phyloP scores from a whole-genome alignment of 2,888 invertebrate genomes.

The Vesta saturnalis region DNA sequence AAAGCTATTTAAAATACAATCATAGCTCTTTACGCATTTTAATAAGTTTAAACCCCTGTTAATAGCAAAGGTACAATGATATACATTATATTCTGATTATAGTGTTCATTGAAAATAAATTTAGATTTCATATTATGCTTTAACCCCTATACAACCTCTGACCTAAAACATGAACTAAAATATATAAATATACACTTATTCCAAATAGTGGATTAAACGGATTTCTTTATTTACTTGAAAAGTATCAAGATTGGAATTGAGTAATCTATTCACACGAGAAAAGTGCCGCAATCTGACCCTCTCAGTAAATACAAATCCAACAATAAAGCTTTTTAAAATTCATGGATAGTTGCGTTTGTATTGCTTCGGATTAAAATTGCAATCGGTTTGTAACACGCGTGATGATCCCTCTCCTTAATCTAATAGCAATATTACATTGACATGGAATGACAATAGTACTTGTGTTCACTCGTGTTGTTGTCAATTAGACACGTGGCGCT shows the following conservation, averaged over 20 bases:
- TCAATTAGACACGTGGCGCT: conserved; percentile 51
- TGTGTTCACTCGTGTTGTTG: conserved; percentile 52
- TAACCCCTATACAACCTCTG: no score
- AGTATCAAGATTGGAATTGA: conserved; percentile 2
- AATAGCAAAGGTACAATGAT: no score
- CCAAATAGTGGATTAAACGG: background rate
- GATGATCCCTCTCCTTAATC: conserved; percentile 52
- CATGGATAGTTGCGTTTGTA: conserved; percentile 41
- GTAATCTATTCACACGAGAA: conserved; percentile 33
- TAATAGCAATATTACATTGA: conserved; percentile 58
- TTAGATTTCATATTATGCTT: no score
- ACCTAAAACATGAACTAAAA: conserved; percentile 2
- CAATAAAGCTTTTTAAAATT: conserved; percentile 41
- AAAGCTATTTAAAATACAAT: no score
- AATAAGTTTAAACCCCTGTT: no score
- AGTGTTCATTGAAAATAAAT: no score
- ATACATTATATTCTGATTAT: no score
- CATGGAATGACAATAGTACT: conserved; percentile 50
- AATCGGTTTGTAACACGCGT: conserved; percentile 48
- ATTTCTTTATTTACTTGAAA: conserved; percentile 4
- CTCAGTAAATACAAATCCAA: conserved; percentile 23
- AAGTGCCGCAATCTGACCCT: conserved; percentile 31
- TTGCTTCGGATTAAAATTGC: conserved; percentile 42
- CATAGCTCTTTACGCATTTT: no score
- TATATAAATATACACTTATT: background rate